A percentile compares a stretch with the other conserved stretches of the same genome.
Evolutionary conservation across 2,888 invertebrate species (phyloP).

Genomic region (Ellobium chinense): DNA sequence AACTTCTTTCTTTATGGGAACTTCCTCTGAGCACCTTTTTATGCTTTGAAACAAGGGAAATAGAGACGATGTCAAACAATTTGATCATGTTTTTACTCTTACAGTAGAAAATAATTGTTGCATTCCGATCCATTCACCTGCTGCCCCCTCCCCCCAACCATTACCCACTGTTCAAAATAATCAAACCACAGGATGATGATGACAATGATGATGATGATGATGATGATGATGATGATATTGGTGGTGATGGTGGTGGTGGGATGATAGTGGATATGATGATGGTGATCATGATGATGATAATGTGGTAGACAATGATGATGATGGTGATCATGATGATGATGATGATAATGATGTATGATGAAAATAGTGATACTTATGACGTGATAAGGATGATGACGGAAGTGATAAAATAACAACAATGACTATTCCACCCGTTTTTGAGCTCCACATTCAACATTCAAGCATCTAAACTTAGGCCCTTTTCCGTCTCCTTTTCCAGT

Average conservation of each 20-base stretch:
- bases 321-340: background rate
- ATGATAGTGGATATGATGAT: background rate
- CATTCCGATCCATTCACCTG: too few species aligned
- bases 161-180: too few species aligned
- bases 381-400: background rate
- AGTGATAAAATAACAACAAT: background rate
- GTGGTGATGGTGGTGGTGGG: background rate
- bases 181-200: background rate
- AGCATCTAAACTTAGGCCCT: too few species aligned
- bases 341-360: background rate
- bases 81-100: too few species aligned
- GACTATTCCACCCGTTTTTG: background rate
- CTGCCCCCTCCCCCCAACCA: too few species aligned
- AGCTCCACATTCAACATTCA: background rate
- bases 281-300: background rate
- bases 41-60: too few species aligned
- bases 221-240: background rate
- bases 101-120: too few species aligned
- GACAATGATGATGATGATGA: background rate
- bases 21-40: too few species aligned
- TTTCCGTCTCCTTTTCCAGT: conserved; percentile 42
- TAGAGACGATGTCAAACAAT: too few species aligned
- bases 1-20: too few species aligned
- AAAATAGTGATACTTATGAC: background rate
- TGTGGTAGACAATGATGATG: background rate